Base-by-base conservation (phyloP, 2,888 invertebrate genomes). In the Drosophila ustulata region DNA sequence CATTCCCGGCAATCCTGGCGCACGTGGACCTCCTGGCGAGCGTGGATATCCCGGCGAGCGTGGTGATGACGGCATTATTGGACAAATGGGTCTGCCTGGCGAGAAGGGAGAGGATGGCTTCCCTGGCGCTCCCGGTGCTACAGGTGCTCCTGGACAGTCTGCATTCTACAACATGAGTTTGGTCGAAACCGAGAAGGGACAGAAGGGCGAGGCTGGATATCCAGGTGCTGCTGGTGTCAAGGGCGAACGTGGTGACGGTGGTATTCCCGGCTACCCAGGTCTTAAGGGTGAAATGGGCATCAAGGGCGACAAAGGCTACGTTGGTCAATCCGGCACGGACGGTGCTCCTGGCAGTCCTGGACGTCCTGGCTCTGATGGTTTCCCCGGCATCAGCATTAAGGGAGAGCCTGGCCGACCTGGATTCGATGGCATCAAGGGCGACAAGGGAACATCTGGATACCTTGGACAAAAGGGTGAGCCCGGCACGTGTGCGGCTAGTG, bases 371-470 rank as follows among this genome's bases (percentile, higher is more conserved):
- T 87, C 90, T 5, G 94, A 95, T 69, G 97, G 98, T 25, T 56
- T 93, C 56, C 94, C 95, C 80, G 97, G 97, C 25, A 75, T 93
- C 1, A 96, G 95, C 68, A 91, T 96, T 13, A 96, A 96, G 91
- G 97, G 97, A 80, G 96, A 96, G 88, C 93, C 94, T 13, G 97
- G 97, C 39, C 90, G 91, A 51, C 90, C 93, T 5, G 97, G 97
- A 43, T 83, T 89, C 6, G 88, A 93, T 55, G 97, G 97, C 4
- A 74, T 76, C 0, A 93, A 93, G 82, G 92, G 92, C 32, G 91
- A 91, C 49, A 91, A 90, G 39, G 92, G 92, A 39, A 65, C 75
- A 8, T 3, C 61, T 1, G 92, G 96, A 7, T 59, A 51, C 0
- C n/a, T 51, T 3, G 92, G 96, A 72, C 91, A 92, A 0, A 95